Evolutionary conservation across 2,113 vertebrate species (phyloP).

Genomic region (Mohoua ochrocephala): DNA sequence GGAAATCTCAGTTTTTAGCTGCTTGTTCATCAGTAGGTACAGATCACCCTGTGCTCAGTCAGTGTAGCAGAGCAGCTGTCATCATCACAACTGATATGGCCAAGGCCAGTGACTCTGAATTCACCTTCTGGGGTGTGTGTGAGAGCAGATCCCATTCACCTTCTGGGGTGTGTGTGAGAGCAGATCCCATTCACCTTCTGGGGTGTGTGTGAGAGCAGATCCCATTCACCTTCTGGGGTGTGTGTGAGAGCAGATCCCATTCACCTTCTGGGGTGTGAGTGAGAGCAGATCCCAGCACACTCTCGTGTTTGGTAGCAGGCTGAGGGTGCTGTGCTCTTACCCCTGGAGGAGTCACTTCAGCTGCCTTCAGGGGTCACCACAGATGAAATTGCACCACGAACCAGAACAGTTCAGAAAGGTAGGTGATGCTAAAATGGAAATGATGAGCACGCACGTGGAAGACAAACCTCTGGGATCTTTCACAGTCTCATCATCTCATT

Average conservation of each 20-base stretch:
- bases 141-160: not conserved
- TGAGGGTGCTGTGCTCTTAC: rapidly evolving
- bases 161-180: no score
- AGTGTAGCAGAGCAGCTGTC: not conserved
- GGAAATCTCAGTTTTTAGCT: not conserved
- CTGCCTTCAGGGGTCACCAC: not conserved
- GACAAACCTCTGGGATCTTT: not conserved
- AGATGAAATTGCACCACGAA: not conserved
- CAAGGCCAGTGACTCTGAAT: not conserved
- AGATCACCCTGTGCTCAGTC: not conserved
- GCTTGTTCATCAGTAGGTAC: not conserved
- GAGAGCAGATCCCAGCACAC: not conserved
- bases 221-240: not conserved
- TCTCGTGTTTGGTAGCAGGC: rapidly evolving
- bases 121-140: not conserved
- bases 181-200: no score
- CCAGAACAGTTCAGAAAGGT: not conserved
- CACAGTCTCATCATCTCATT: not conserved
- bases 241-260: no score
- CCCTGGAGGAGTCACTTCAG: not conserved
- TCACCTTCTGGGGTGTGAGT: not conserved
- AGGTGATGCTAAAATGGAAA: not conserved
- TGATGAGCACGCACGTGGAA: not conserved
- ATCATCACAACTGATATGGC: not conserved
- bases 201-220: not conserved